These are phyloP conservation scores for Pogonus chalceus DNA, from an alignment of 1,140 invertebrate species.

Conservation along the genomic window DNA sequence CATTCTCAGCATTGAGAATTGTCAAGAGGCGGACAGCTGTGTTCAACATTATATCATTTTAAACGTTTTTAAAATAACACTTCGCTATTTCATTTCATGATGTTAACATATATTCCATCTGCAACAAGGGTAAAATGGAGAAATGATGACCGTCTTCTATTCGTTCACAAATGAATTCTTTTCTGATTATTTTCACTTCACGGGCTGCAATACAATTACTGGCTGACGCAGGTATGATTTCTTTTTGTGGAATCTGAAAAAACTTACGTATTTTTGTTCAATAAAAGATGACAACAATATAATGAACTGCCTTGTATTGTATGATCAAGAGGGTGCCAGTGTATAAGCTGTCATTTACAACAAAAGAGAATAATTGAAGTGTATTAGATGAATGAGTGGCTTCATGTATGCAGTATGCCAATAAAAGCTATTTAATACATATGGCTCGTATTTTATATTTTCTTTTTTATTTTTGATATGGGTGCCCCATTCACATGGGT, in stretches of 20 bases:
- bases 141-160: neutral
- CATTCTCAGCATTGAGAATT: no score
- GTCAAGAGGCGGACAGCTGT: neutral
- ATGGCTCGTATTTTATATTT: no score
- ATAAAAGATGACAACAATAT: neutral
- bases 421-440: no score
- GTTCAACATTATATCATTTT: neutral
- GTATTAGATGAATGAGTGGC: neutral
- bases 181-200: neutral
- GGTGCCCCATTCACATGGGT: no score
- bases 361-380: neutral
- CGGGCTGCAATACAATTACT: neutral
- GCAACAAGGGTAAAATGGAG: neutral
- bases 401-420: no score
- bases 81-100: neutral
- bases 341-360: neutral
- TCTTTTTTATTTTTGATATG: no score
- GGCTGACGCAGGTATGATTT: no score
- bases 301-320: neutral
- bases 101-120: neutral
- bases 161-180: neutral
- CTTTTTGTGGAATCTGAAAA: no score
- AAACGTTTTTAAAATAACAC: neutral
- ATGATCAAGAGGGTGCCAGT: neutral
- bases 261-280: no score